Evolutionary conservation across 2,113 vertebrate species (phyloP).

Genomic region (Calidris pygmaea): DNA sequence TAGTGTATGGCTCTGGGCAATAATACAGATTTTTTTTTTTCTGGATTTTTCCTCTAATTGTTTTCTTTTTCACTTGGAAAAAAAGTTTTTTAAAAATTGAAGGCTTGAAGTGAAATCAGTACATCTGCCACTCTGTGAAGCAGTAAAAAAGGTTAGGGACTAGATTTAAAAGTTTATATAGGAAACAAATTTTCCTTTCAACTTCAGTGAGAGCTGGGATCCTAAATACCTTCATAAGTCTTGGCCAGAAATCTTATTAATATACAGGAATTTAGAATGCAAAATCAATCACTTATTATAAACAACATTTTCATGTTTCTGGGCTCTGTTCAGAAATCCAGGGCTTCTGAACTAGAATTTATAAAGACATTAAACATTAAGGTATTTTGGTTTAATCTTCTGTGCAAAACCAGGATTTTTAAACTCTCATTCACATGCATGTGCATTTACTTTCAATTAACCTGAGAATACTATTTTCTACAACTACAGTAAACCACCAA

Average conservation of each 20-base stretch:
- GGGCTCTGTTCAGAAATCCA: neutral
- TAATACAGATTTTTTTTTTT: neutral
- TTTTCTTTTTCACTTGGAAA: neutral
- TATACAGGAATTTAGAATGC: neutral
- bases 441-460: slow-evolving; percentile 17
- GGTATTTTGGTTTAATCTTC: neutral
- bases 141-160: neutral
- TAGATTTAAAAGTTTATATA: neutral
- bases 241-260: neutral
- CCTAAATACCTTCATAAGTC: neutral
- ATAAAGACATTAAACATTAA: neutral
- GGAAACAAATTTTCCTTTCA: neutral
- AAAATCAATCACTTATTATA: neutral
- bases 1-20: neutral
- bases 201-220: neutral
- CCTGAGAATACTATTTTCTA: neutral
- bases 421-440: neutral
- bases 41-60: neutral
- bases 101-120: neutral
- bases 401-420: neutral
- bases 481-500: neutral
- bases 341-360: neutral
- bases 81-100: neutral
- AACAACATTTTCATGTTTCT: neutral
- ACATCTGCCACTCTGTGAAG: neutral